Evolutionary conservation across 1,140 invertebrate genomes (phyloP), one percentile per base, ranked within the genome.

Genomic region (Mya arenaria): DNA sequence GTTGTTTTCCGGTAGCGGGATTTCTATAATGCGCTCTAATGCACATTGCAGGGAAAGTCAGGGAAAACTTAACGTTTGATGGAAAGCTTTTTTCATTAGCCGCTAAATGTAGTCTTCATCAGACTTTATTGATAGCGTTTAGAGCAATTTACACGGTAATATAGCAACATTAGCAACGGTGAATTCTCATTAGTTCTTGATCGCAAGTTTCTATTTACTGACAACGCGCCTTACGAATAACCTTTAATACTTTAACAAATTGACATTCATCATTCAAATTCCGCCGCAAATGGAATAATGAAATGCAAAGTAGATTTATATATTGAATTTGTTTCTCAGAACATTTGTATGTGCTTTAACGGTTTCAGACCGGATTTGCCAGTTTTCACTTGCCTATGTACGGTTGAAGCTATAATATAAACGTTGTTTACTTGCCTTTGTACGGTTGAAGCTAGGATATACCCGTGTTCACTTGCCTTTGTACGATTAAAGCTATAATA

Each of bases 201-300:
- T 48, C 34, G 62, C 34, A 41, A 68, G 25, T 32, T 23, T 79
- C 77, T 75, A 62, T 75, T 75, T 75, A 69, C 23, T 60, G 65
- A 52, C 34, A 48, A 79, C 32, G 25, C 36, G 60, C 39, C 48
- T 41, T 69, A 37, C 48, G n/a, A 69, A 79, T 79, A 25, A 23
- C 6, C 17, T 19, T 52, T 79, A 79, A 79, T 79, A 65, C 41
- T 23, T 58, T 58, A 79, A 79, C 65, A 69, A 79, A 79, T 68
- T 68, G 77, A 56, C 37, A 79, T 79, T 79, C 77, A 79, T 79
- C 77, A 79, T 69, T 69, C 77, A 52, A 69, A 79, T 79, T 79
- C 66, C 52, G 44, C 28, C 23, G 23, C 48, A 55, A 79, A 79
- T 75, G 58, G 72, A 62, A 32, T 75, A 75, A 75, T 75, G 39